phyloP scores from a whole-genome alignment of 2,888 invertebrate genomes.

The Norana najaformis region DNA sequence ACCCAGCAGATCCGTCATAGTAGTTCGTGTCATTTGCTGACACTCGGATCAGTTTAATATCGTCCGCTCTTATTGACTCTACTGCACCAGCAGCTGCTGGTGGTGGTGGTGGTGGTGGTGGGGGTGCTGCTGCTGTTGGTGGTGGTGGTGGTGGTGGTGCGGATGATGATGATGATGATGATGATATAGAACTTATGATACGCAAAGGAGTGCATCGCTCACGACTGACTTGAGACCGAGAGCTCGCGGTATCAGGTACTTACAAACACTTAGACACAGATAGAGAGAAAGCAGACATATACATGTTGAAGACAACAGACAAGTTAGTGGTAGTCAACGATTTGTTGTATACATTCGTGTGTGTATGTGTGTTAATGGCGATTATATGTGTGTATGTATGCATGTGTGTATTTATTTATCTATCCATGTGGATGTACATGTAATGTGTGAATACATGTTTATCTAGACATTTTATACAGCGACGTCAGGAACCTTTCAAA shows the following conservation, averaged over 20 bases:
- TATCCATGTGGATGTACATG: no score
- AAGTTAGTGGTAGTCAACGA: not conserved
- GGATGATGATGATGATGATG: not conserved
- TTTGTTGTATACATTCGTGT: no score
- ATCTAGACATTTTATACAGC: no score
- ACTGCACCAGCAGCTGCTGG: no score
- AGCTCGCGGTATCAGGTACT: not conserved
- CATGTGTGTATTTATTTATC: no score
- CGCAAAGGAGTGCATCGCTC: not conserved
- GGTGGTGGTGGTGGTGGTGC: not conserved
- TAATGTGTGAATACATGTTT: no score
- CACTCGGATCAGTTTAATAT: not conserved
- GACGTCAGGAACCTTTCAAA: no score
- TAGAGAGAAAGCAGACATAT: not conserved
- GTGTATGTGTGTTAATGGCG: no score
- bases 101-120: not conserved
- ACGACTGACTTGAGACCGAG: not conserved
- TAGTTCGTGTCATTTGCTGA: not conserved
- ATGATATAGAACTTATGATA: not conserved
- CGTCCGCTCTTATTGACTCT: not conserved
- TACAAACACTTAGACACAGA: no score
- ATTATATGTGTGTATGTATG: no score
- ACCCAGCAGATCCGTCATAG: not conserved
- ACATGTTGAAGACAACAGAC: not conserved
- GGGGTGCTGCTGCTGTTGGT: not conserved